Evolutionary conservation across 2,113 vertebrate species (phyloP).

Genomic region (Syngnathoides biaculeatus): DNA sequence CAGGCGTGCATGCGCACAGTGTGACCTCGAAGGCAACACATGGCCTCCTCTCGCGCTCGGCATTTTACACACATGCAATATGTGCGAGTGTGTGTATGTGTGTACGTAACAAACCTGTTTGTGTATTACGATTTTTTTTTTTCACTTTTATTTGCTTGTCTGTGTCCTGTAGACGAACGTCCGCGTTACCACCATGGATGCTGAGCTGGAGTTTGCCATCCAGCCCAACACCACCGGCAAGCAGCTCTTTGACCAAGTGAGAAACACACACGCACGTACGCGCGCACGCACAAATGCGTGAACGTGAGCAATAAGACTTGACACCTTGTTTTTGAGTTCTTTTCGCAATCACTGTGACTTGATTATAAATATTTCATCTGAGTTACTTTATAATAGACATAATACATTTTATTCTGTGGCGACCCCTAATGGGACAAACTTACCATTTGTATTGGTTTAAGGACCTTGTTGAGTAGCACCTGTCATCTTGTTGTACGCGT

Average conservation of each 20-base stretch:
- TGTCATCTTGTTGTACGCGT: no score
- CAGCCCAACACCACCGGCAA: constrained; percentile 97
- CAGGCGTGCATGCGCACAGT: background rate
- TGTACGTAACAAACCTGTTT: background rate
- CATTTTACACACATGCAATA: background rate
- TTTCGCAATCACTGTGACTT: no score
- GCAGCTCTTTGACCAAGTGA: constrained; percentile 94
- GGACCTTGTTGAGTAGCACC: no score
- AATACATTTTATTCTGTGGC: no score
- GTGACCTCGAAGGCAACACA: constrained; percentile 4
- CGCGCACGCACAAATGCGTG: background rate
- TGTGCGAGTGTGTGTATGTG: background rate
- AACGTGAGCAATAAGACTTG: no score
- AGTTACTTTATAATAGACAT: no score
- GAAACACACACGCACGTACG: background rate
- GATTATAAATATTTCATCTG: no score
- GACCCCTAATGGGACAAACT: no score
- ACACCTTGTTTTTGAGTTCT: no score
- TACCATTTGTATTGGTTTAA: no score
- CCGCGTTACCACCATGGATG: constrained; percentile 96
- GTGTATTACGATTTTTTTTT: background rate
- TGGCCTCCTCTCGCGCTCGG: background rate
- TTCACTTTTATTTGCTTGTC: background rate
- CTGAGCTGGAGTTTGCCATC: constrained; percentile 98
- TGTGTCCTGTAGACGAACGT: constrained; percentile 82